These are phyloP conservation scores for Trididemnum nubilum DNA, from an alignment of 23 tunicate species.

Conservation along the genomic window DNA sequence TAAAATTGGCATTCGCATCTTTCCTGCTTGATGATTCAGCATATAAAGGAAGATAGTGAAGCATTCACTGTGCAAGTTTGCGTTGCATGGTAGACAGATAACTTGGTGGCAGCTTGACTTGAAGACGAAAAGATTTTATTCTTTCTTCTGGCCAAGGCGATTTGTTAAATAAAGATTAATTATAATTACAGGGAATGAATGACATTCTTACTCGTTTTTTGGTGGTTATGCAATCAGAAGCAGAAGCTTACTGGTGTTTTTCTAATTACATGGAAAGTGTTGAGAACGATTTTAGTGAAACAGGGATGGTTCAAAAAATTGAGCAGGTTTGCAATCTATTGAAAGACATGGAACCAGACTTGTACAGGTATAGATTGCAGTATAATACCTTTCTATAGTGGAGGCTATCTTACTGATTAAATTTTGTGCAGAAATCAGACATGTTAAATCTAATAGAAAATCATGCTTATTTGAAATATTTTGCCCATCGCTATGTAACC, in stretches of 20 bases:
- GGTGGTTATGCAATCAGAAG: slow-evolving; percentile 52
- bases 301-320: slow-evolving; percentile 61
- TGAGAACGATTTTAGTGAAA: slow-evolving; percentile 47
- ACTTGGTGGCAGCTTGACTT: too few relatives aligned
- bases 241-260: slow-evolving; percentile 80
- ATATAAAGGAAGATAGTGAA: too few relatives aligned
- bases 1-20: too few relatives aligned
- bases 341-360: slow-evolving; percentile 56
- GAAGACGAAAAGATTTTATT: too few relatives aligned
- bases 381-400: background rate
- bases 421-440: background rate
- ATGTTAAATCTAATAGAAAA: too few relatives aligned
- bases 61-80: too few relatives aligned
- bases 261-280: slow-evolving; percentile 64
- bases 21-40: too few relatives aligned
- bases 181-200: slow-evolving; percentile 79
- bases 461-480: too few relatives aligned
- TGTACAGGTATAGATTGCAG: slow-evolving; percentile 50
- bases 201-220: slow-evolving; percentile 54
- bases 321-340: slow-evolving; percentile 34
- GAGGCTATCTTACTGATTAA: background rate
- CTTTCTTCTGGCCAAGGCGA: too few relatives aligned
- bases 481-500: too few relatives aligned
- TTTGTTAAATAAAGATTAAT: too few relatives aligned
- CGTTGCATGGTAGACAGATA: too few relatives aligned